Evolutionary conservation across 2,113 vertebrate genomes (phyloP), one percentile per base, ranked within the genome.

Genomic region (Scomber colias): DNA sequence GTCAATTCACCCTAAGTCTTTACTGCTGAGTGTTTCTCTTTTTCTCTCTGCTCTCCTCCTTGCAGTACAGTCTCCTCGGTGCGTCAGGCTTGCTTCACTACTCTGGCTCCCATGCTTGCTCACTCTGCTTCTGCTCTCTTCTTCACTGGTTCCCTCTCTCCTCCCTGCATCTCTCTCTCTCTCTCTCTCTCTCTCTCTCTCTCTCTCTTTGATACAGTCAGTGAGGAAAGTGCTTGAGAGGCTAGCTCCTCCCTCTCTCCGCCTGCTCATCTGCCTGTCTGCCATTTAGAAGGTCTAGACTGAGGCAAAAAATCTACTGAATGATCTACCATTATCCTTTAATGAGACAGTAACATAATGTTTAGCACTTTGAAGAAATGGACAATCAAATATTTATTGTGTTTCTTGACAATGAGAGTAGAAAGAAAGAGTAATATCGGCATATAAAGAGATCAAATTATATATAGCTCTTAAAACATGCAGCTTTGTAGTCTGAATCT

Each of bases 161-260:
- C 45, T 50, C 76, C 30, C 75, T 56, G 17, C 17, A 5, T 54
- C 63, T 50, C 59, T 70, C 44, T 14, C 65, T 50, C 45, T 66
- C 35, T 55, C 67, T n/a, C n/a, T n/a, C n/a, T 57, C 45, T 66
- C 31, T 55, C 67, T 54, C 63, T 50, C 59, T 70, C 44, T 14
- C 65, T 50, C 45, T 66, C 35, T 55, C 67, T 57, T 45, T 16
- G 31, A 60, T 75, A 72, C 77, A 81, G 60, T 64, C 61, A 74
- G 62, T 44, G 75, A 71, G 71, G 54, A 75, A 71, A 88, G 79
- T 65, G 81, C 78, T 77, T 40, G 64, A 75, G 62, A 81, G 53
- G 53, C 71, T 77, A 62, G 78, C 84, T 84, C 84, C 87, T 79
- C 82, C 81, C 48, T 66, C 59, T 66, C 45, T n/a, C 72, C 49